Base-by-base conservation (phyloP, 2,113 vertebrate species). In the Saimiri boliviensis region DNA sequence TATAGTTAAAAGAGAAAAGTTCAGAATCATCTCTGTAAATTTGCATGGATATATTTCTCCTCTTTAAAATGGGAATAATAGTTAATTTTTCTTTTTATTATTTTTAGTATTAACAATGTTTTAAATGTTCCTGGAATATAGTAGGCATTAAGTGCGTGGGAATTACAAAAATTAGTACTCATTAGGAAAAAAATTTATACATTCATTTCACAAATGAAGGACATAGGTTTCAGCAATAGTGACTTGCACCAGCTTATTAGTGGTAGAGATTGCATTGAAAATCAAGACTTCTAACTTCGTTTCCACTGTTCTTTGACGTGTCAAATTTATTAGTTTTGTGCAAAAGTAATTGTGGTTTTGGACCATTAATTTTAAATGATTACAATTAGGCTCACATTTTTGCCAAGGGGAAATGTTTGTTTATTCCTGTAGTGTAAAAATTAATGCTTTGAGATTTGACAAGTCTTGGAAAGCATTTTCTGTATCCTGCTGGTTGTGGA, bases 71-170 rank as follows among this genome's bases (percentile, higher is more conserved):
- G 21, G 23, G 56, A 32, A 42, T 58, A 85, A 94, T 66, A 71
- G n/a, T 14, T 79, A 37, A 58, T 82, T 88, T 88, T 93, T 17
- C 66, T 47, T 71, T 89, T 66, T 88, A 91, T 90, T 89, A 70
- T 70, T 82, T 88, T 90, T 82, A 94, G 35, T 73, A 91, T 85
- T 91, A 58, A 40, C 7, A 68, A 19, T 84, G 73, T 77, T 96
- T 91, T 85, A 81, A 76, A 71, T 79, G 63, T 73, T 3, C 4
- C 35, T 89, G 68, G 19, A 3, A 80, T 87, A 60, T 56, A 3
- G 27, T 76, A 58, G 8, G 2, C 19, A 90, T 71, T 85, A 86
- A 88, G 71, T 54, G 45, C 35, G 47, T 42, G 32, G 27, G 80
- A 70, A 5, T 6, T 93, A 5, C 3, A 91, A 70, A 86, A 93